Conservation (phyloP, 1,140 invertebrate species). For the Drosophila rhopaloa region DNA sequence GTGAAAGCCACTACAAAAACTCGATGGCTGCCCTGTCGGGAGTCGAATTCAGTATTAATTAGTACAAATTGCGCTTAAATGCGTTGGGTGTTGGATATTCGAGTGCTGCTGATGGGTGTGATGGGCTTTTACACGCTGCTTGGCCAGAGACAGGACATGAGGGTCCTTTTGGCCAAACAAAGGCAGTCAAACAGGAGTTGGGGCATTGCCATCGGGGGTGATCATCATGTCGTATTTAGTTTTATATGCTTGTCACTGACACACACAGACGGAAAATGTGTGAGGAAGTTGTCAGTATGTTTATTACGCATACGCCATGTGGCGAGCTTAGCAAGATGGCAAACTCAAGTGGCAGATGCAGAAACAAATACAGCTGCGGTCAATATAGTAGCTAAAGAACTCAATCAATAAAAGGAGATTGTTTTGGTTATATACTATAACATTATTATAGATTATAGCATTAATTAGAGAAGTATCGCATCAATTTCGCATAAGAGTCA, state of each 20-base stretch:
- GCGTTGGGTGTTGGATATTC: slow-evolving; percentile 20
- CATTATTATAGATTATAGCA: no score
- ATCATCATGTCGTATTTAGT: slow-evolving; percentile 59
- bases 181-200: slow-evolving; percentile 24
- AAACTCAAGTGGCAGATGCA: slow-evolving; percentile 45
- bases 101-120: slow-evolving; percentile 11
- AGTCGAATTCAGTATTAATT: slow-evolving; percentile 67
- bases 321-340: slow-evolving; percentile 11
- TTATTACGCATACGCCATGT: slow-evolving; percentile 72
- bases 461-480: no score
- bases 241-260: slow-evolving; percentile 69
- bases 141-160: slow-evolving; percentile 31
- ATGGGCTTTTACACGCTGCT: slow-evolving; percentile 42
- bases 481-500: no score
- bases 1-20: slow-evolving; percentile 15
- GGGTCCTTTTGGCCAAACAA: slow-evolving; percentile 56
- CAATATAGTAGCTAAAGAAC: not conserved
- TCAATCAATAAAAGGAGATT: not conserved
- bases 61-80: slow-evolving; percentile 74
- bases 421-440: no score
- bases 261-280: slow-evolving; percentile 24
- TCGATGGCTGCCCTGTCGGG: slow-evolving; percentile 26
- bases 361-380: slow-evolving; percentile 17
- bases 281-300: slow-evolving; percentile 45
- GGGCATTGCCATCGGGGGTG: slow-evolving; percentile 12